These are phyloP conservation scores for Pseudorasbora parva DNA, from an alignment of 2,113 vertebrate species.

Conservation along the genomic window DNA sequence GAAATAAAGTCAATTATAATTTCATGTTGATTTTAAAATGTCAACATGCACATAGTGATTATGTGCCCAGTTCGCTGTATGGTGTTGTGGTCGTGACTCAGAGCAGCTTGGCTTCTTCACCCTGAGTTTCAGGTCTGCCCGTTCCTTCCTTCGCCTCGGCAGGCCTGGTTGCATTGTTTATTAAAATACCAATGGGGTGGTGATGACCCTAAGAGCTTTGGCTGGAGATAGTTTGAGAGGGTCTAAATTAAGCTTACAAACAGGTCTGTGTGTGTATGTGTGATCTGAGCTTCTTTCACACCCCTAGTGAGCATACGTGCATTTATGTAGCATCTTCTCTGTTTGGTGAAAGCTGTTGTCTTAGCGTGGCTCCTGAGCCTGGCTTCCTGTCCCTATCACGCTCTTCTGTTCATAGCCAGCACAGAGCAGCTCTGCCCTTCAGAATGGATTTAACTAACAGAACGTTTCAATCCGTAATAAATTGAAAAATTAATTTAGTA, in stretches of 20 bases:
- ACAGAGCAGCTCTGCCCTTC: neutral
- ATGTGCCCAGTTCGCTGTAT: constrained; percentile 9
- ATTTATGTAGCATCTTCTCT: constrained; percentile 7
- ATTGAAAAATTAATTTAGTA: too few relatives aligned
- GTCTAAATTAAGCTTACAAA: constrained; percentile 51
- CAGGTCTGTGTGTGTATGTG: constrained; percentile 18
- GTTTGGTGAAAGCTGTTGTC: constrained; percentile 49
- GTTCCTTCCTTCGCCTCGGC: constrained; percentile 11
- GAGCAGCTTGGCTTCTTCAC: constrained; percentile 17
- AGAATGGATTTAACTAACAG: neutral
- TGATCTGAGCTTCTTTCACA: constrained; percentile 33
- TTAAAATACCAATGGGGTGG: constrained; percentile 31
- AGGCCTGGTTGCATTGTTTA: constrained; percentile 35
- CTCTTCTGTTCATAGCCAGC: constrained; percentile 10
- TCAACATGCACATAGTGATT: neutral
- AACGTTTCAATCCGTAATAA: neutral
- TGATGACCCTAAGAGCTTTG: constrained; percentile 45
- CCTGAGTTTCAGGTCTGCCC: constrained; percentile 8
- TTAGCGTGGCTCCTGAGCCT: constrained; percentile 44
- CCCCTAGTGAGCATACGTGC: constrained; percentile 1
- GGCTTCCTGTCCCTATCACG: constrained; percentile 36
- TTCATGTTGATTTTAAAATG: neutral
- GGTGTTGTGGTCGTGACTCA: constrained; percentile 48
- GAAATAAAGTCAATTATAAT: neutral
- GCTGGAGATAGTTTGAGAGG: constrained; percentile 4